These are phyloP conservation scores for Pluvianellus socialis DNA, from an alignment of 2,113 vertebrate species.

Conservation along the genomic window DNA sequence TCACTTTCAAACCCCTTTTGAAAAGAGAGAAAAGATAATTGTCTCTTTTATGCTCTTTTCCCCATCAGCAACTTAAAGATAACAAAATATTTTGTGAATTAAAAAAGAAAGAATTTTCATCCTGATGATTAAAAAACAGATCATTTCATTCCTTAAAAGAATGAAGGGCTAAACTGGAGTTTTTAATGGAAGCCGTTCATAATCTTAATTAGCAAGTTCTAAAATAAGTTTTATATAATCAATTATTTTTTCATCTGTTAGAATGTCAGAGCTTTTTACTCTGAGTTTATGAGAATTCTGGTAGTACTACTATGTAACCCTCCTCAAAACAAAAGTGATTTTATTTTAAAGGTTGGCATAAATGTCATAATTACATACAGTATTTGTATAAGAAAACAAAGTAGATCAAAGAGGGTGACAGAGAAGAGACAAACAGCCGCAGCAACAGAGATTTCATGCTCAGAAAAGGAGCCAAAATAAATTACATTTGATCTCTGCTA, in stretches of 20 bases:
- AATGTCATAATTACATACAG: conserved; percentile 65
- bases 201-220: conserved; percentile 38
- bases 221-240: conserved; percentile 23
- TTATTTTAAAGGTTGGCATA: conserved; percentile 61
- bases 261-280: conserved; percentile 38
- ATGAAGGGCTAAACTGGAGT: not conserved
- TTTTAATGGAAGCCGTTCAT: conserved; percentile 19
- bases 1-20: not conserved
- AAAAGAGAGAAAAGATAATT: not conserved
- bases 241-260: conserved; percentile 28
- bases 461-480: conserved; percentile 33
- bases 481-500: conserved; percentile 57
- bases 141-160: not conserved
- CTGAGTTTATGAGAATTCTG: conserved; percentile 3
- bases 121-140: not conserved
- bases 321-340: conserved; percentile 51
- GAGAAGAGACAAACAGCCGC: conserved; percentile 46
- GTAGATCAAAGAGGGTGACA: conserved; percentile 64
- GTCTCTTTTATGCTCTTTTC: not conserved
- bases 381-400: conserved; percentile 62
- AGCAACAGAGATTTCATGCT: conserved; percentile 34
- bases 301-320: conserved; percentile 25
- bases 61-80: not conserved
- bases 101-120: not conserved
- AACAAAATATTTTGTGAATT: not conserved